phyloP scores from a whole-genome alignment of 2,113 vertebrate species.

The Menura novaehollandiae region DNA sequence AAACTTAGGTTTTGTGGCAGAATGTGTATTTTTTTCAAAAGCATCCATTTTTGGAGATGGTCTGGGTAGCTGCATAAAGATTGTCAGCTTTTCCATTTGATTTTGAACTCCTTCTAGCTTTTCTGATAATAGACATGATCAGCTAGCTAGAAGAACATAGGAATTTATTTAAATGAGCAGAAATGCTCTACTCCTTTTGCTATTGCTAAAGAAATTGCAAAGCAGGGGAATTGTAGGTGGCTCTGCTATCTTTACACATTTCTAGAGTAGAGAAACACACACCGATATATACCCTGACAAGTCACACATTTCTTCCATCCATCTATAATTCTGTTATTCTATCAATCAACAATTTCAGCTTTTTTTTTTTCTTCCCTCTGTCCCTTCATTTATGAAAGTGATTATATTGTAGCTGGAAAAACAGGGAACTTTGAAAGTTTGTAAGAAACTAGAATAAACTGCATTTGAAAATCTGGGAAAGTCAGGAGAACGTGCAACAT shows the following conservation, averaged over 20 bases:
- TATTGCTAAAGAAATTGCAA: background rate
- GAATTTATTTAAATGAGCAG: background rate
- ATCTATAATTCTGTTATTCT: conserved; percentile 9
- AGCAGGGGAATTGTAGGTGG: conserved; percentile 13
- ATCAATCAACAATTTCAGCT: conserved; percentile 6
- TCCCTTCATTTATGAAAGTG: conserved; percentile 49
- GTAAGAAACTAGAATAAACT: conserved; percentile 77
- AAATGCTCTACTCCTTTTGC: background rate
- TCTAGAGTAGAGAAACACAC: conserved; percentile 20
- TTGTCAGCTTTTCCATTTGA: background rate
- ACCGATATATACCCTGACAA: background rate
- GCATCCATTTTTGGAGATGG: background rate
- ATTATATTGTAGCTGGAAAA: conserved; percentile 45
- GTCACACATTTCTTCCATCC: conserved; percentile 7
- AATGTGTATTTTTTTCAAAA: background rate
- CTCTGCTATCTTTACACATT: conserved; percentile 34
- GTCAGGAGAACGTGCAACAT: conserved; percentile 76
- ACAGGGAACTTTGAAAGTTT: conserved; percentile 67
- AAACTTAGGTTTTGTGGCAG: background rate
- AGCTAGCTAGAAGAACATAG: background rate
- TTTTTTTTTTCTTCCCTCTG: background rate
- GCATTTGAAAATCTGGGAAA: conserved; percentile 75
- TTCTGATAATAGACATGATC: background rate
- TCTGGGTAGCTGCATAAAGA: background rate
- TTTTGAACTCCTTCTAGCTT: background rate